Evolutionary conservation across 2,888 invertebrate genomes (phyloP).

Genomic region (Timandra comae): DNA sequence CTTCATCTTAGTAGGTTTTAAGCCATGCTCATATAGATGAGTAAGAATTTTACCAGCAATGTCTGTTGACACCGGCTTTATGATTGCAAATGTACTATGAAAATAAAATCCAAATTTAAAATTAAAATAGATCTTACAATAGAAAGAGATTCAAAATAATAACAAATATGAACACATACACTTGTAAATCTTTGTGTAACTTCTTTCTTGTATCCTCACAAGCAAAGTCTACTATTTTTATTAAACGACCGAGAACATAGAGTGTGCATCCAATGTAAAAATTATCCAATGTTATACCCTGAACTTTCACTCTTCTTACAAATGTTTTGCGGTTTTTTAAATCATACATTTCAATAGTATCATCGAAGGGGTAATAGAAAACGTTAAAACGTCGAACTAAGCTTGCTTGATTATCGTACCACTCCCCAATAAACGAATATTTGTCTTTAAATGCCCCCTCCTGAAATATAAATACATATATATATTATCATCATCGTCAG

Average conservation of each 20-base stretch:
- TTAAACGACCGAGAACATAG: conserved; percentile 83
- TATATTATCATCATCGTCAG: too few relatives aligned
- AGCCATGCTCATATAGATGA: conserved; percentile 77
- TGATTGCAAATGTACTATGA: conserved; percentile 84
- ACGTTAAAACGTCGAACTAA: conserved; percentile 85
- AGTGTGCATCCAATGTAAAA: conserved; percentile 85
- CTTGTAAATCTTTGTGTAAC: conserved; percentile 79
- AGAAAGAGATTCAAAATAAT: too few relatives aligned
- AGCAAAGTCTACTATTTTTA: conserved; percentile 84
- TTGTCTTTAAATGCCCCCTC: conserved; percentile 73
- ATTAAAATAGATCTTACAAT: too few relatives aligned
- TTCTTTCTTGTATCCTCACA: conserved; percentile 81
- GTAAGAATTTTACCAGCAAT: conserved; percentile 86
- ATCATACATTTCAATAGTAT: conserved; percentile 88
- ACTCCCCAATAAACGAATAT: conserved; percentile 85
- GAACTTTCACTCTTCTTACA: conserved; percentile 81
- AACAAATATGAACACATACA: conserved; percentile 73
- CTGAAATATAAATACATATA: too few relatives aligned
- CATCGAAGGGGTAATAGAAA: conserved; percentile 85
- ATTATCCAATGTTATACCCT: conserved; percentile 79
- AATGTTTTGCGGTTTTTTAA: conserved; percentile 79
- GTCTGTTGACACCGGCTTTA: conserved; percentile 84
- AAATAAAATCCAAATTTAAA: too few relatives aligned
- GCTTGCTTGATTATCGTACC: conserved; percentile 89
- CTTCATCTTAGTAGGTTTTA: conserved; percentile 81